Evolutionary conservation across 2,888 invertebrate genomes (phyloP), one percentile per base, ranked within the genome.

Genomic region (Pyrocoelia pectoralis): DNA sequence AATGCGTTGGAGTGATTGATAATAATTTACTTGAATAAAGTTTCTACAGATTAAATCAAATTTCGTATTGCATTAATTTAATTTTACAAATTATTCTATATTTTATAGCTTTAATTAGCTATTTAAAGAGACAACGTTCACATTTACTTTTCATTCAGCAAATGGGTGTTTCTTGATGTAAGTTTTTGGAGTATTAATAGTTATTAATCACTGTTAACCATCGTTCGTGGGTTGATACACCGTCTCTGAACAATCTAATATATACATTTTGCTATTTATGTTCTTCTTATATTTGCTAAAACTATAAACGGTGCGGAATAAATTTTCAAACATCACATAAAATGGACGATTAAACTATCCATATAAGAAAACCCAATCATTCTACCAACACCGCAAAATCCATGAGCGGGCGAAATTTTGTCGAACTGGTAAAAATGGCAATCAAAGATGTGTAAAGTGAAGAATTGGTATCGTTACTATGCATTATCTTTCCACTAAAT

Each of bases 1-100:
- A 64, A 58, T 59, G 63, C 63, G 63, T 64, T 64, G 63, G 63
- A 64, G 63, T 64, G 62, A 62, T 62, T 62, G 57, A 62, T 62
- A 62, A 57, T 49, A 57, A 53, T 62, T 57, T 52, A 54, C 46
- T 40, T 38, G 40, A 28, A 19, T 56, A 57, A 62, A 62, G 52
- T 50, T 57, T 62, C 56, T 52, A 56, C 56, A 52, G 61, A 52
- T 43, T 43, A 43, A 40, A 52, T 56, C 48, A 48, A 46, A 40
- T 29, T 57, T 28, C 4, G 43, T 41, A 58, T 28, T 43, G 17
- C 52, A 46, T 13, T 29, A 52, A 51, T 58, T 51, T 58, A 46
- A 15, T 46, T 17, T 46, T 46, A 46, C 46, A 46, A 46, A 46
- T 46, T 46, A 46, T 46, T 43, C 43, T 43, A 13, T 43, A 43